These are phyloP conservation scores for Magallana angulata DNA, from an alignment of 1,140 invertebrate genomes.

Conservation along the genomic window DNA sequence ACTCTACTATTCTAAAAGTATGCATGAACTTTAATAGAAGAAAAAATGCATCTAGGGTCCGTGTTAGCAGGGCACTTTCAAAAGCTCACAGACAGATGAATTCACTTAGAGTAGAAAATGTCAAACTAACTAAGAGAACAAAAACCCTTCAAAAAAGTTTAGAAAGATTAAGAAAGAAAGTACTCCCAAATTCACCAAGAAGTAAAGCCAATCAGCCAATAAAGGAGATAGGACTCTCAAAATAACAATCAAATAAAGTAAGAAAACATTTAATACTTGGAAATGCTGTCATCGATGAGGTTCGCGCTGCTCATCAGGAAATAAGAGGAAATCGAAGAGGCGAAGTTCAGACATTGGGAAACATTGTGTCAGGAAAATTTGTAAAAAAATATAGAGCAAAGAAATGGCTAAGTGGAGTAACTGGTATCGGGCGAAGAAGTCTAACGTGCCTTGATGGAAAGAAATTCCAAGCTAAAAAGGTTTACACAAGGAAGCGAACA, in stretches of 20 bases:
- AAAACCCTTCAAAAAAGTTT: too few relatives aligned
- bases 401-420: background rate
- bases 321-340: background rate
- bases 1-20: too few relatives aligned
- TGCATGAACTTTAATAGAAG: too few relatives aligned
- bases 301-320: background rate
- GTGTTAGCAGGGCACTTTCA: too few relatives aligned
- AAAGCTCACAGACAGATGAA: too few relatives aligned
- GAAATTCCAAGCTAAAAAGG: background rate
- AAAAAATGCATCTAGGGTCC: too few relatives aligned
- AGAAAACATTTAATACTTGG: conserved; percentile 53
- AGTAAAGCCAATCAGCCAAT: too few relatives aligned
- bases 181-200: too few relatives aligned
- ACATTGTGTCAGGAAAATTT: background rate
- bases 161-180: too few relatives aligned
- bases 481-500: conserved; percentile 12
- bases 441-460: background rate
- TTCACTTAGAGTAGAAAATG: too few relatives aligned
- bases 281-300: background rate
- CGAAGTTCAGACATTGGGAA: conserved; percentile 7
- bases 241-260: conserved; percentile 28
- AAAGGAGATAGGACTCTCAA: too few relatives aligned
- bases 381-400: background rate
- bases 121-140: too few relatives aligned
- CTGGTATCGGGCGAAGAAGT: background rate